Evolutionary conservation across 2,888 invertebrate species (phyloP).

Genomic region (Xestoiulus laeticollis): DNA sequence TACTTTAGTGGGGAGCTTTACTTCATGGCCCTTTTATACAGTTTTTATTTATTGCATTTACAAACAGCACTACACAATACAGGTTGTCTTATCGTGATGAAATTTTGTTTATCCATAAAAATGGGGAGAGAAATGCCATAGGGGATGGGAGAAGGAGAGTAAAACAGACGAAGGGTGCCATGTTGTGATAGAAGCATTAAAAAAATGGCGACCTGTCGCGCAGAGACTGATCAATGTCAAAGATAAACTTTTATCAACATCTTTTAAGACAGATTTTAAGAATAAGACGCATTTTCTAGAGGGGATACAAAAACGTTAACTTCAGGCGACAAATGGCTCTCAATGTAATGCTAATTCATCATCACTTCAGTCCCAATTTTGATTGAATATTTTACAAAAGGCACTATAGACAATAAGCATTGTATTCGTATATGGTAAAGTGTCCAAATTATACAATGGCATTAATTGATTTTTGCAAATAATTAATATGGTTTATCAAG

Average conservation of each 20-base stretch:
- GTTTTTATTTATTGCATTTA: constrained; percentile 11
- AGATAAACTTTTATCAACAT: constrained; percentile 10
- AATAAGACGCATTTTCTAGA: background rate
- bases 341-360: background rate
- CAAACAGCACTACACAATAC: background rate
- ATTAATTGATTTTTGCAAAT: too few relatives aligned
- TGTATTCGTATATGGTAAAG: too few relatives aligned
- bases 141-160: constrained; percentile 7
- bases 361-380: background rate
- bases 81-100: constrained; percentile 19
- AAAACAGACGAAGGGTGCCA: constrained; percentile 26
- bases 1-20: background rate
- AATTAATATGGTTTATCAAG: too few relatives aligned
- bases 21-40: background rate
- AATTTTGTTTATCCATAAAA: constrained; percentile 10
- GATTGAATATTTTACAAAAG: too few relatives aligned
- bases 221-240: constrained; percentile 5
- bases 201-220: constrained; percentile 13
- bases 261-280: constrained; percentile 18
- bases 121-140: background rate
- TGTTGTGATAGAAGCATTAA: background rate
- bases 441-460: too few relatives aligned
- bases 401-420: too few relatives aligned
- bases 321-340: background rate
- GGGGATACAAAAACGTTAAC: background rate